A percentile compares a stretch with the other conserved stretches of the same genome.
Evolutionary conservation across 2,113 vertebrate species (phyloP).

Genomic region (Microtus ochrogaster): DNA sequence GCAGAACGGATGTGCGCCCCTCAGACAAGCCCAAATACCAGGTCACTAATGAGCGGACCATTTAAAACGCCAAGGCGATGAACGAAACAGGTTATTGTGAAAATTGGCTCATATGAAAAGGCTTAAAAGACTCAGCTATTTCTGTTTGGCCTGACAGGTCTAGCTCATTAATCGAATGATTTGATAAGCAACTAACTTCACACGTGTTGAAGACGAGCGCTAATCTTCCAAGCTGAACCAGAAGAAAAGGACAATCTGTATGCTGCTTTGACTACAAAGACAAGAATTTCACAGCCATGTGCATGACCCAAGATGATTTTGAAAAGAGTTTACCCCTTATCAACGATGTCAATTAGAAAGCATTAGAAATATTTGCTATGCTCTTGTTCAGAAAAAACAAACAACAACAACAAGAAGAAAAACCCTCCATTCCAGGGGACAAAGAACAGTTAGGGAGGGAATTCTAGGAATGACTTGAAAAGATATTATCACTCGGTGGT

Average conservation of each 20-base stretch:
- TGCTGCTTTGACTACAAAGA: conserved; percentile 60
- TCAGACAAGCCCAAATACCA: conserved; percentile 77
- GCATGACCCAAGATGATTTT: conserved; percentile 47
- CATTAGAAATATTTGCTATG: conserved; percentile 51
- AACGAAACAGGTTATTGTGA: conserved; percentile 77
- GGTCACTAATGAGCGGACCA: conserved; percentile 76
- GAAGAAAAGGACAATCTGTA: conserved; percentile 64
- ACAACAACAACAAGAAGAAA: too few species aligned
- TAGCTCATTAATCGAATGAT: conserved; percentile 78
- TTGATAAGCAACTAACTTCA: conserved; percentile 77
- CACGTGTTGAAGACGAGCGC: conserved; percentile 51
- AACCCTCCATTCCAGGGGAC: not conserved
- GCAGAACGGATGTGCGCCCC: conserved; percentile 69
- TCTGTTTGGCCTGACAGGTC: conserved; percentile 73
- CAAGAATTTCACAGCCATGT: conserved; percentile 40
- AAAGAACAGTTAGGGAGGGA: not conserved
- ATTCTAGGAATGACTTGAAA: conserved; percentile 36
- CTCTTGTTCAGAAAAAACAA: not conserved
- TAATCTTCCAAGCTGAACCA: conserved; percentile 48
- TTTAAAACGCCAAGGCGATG: conserved; percentile 65
- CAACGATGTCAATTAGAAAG: conserved; percentile 33
- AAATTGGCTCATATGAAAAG: conserved; percentile 78
- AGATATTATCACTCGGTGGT: not conserved
- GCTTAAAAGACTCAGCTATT: conserved; percentile 76
- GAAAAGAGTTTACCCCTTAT: not conserved